Evolutionary conservation across 2,888 invertebrate species (phyloP), one percentile per base, ranked within the genome.

Genomic region (Melipona bicolor): DNA sequence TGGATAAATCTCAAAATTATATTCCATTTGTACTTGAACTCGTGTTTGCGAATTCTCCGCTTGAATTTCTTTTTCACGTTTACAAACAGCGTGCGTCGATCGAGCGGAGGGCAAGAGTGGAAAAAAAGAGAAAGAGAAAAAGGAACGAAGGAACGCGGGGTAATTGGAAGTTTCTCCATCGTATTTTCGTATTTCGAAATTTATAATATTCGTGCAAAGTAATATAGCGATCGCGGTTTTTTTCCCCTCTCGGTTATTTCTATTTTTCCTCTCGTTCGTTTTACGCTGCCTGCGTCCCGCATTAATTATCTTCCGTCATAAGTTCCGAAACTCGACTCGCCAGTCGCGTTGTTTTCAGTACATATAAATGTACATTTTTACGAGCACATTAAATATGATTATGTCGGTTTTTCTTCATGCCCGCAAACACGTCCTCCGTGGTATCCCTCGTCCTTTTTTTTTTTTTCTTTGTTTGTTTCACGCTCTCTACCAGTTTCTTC

Each of bases 361-460:
- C 86, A 82, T 84, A 88, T 89, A 88, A 90, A 87, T 88, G 87
- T 86, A 86, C 90, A 88, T 88, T 91, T 91, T 90, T 91, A 91
- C 89, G 92, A 91, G 89, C 86, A 90, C 88, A 89, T 92, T 92
- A 92, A 91, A 91, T 92, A 89, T 87, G 88, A 91, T 92, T 91
- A 91, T 87, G 86, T 84, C 85, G 81, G 78, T 89, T 89, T 91
- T 90, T 90, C 89, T 86, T 82, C 81, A 64, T 79, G 67, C 56
- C 74, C 74, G 56, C 85, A 49, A 81, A 69, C 86, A 68, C 82
- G 68, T 81, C 59, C 64, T 27, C 61, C 64, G 79, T 71, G 21
- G 24, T 56, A n/a, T 65, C 54, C 11, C 13, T 64, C 59, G 32
- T 24, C 24, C n/a, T n/a, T n/a, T 56, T 54, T 21, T 21, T 36